These are phyloP conservation scores for Cololabis saira DNA, from an alignment of 2,113 vertebrate genomes.

Conservation along the genomic window DNA sequence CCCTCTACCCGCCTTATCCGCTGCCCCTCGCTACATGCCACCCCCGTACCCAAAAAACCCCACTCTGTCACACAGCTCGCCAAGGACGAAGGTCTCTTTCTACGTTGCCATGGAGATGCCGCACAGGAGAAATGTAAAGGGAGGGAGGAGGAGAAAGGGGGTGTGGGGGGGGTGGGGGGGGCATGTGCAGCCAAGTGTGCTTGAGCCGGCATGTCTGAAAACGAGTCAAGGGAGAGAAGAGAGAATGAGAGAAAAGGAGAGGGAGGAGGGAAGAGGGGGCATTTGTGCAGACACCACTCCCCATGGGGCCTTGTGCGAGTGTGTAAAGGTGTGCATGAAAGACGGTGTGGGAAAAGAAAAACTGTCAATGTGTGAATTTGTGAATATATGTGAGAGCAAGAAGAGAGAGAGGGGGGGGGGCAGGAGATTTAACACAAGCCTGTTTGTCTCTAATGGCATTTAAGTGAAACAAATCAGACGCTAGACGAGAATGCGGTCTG, in stretches of 20 bases:
- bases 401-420: too few species aligned
- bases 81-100: slow-evolving; percentile 83
- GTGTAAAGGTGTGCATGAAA: slow-evolving; percentile 71
- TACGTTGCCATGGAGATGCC: slow-evolving; percentile 84
- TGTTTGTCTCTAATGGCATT: slow-evolving; percentile 51
- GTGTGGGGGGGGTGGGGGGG: slow-evolving; percentile 43
- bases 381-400: slow-evolving; percentile 57
- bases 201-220: slow-evolving; percentile 80
- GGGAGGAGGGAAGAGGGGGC: slow-evolving; percentile 40
- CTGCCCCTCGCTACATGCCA: slow-evolving; percentile 8
- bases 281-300: slow-evolving; percentile 74
- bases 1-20: neutral
- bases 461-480: slow-evolving; percentile 47
- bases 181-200: slow-evolving; percentile 82
- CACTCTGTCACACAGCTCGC: slow-evolving; percentile 74
- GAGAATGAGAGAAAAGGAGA: slow-evolving; percentile 22
- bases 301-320: slow-evolving; percentile 66
- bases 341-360: slow-evolving; percentile 60
- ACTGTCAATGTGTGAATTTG: slow-evolving; percentile 70
- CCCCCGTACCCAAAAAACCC: slow-evolving; percentile 61
- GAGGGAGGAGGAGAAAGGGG: slow-evolving; percentile 31
- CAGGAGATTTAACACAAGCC: slow-evolving; percentile 41
- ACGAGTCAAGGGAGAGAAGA: slow-evolving; percentile 63
- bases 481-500: slow-evolving; percentile 4
- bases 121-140: slow-evolving; percentile 80